Percentiles rank a stretch among this genome's conserved stretches.
These are phyloP conservation scores for Stigmatopora nigra DNA, from an alignment of 2,113 vertebrate genomes.

Conservation along the genomic window DNA sequence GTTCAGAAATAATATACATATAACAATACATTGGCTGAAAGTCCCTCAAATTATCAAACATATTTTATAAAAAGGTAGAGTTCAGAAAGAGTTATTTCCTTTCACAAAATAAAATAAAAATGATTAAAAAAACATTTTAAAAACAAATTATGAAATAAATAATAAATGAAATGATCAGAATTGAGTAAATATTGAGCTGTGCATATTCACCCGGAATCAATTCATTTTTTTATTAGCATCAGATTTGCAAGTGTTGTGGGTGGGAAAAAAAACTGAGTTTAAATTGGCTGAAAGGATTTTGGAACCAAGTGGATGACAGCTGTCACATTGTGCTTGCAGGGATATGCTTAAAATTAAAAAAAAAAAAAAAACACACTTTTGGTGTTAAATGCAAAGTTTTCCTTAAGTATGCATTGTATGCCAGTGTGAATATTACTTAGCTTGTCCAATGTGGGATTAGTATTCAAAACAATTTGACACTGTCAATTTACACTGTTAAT, in stretches of 20 bases:
- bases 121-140: not conserved
- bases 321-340: not conserved
- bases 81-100: not conserved
- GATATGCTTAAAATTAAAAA: no score
- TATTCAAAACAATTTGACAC: no score
- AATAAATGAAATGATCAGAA: no score
- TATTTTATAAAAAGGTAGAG: not conserved
- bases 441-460: no score
- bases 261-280: not conserved
- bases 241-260: not conserved
- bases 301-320: not conserved
- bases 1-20: no score
- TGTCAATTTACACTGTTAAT: no score
- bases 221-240: not conserved
- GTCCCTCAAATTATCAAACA: not conserved
- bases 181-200: not conserved
- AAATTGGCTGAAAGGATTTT: not conserved
- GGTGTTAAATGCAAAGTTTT: no score
- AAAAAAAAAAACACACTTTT: no score
- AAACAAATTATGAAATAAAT: no score
- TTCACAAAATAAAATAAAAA: not conserved
- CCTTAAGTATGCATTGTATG: no score
- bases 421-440: no score
- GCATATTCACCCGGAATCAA: not conserved
- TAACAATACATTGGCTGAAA: not conserved